Evolutionary conservation across 2,888 invertebrate species (phyloP).

Genomic region (Rhabditoides inermis): DNA sequence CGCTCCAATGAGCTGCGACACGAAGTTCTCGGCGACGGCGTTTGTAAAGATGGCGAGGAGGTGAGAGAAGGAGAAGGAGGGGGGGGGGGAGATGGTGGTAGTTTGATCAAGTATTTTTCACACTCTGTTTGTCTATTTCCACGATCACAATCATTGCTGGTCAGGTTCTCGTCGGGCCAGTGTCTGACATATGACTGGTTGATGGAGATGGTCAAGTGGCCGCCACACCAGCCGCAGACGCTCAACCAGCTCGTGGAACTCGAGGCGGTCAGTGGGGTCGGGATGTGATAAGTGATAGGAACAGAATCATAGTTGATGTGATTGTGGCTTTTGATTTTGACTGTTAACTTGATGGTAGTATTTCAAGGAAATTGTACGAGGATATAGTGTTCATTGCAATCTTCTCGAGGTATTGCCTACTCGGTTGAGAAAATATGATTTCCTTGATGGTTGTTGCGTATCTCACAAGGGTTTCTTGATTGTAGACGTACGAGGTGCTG

Average conservation of each 20-base stretch:
- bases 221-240: slow-evolving; percentile 72
- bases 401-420: no score
- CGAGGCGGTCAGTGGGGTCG: no score
- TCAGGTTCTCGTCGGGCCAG: slow-evolving; percentile 57
- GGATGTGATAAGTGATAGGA: no score
- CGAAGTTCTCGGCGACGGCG: slow-evolving; percentile 85
- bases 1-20: slow-evolving; percentile 85
- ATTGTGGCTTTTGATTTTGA: no score
- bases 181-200: slow-evolving; percentile 80
- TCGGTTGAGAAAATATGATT: no score
- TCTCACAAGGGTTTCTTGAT: no score
- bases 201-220: slow-evolving; percentile 70
- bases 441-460: no score
- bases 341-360: no score
- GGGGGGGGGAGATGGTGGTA: neutral
- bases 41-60: slow-evolving; percentile 72
- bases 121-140: neutral
- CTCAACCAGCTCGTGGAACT: slow-evolving; percentile 80
- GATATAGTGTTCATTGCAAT: no score
- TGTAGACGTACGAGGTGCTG: slow-evolving; percentile 63
- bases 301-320: no score
- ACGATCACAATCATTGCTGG: neutral
- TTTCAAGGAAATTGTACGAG: no score
- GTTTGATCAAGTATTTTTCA: neutral
- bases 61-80: slow-evolving; percentile 11